Percentiles rank a stretch among this genome's conserved stretches.
Evolutionary conservation across 2,797 vertebrate genomes (phyloP).

Genomic region (Gastrophryne carolinensis): DNA sequence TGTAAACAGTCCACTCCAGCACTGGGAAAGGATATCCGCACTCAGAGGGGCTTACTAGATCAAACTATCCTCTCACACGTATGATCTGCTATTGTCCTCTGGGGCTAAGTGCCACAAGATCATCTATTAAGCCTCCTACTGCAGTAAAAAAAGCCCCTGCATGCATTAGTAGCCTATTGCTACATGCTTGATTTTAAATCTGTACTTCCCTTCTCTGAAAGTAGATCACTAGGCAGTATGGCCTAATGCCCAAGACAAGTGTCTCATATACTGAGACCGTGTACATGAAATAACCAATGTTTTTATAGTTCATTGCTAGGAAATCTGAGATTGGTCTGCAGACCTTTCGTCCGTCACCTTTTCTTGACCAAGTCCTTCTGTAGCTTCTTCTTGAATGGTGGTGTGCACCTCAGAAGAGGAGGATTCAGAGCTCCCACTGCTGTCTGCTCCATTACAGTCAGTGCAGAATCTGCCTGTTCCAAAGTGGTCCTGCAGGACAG

Average conservation of each 20-base stretch:
- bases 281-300: neutral
- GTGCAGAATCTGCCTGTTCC: slow-evolving; percentile 79
- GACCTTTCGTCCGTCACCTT: slow-evolving; percentile 68
- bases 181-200: neutral
- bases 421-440: slow-evolving; percentile 88
- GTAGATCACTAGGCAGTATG: neutral
- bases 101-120: slow-evolving; percentile 6
- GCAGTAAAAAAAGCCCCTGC: neutral
- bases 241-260: slow-evolving; percentile 5
- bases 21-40: slow-evolving; percentile 5
- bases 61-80: neutral
- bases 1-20: neutral
- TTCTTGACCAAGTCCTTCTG: slow-evolving; percentile 74
- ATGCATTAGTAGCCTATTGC: neutral
- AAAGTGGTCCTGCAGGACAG: slow-evolving; percentile 72
- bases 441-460: slow-evolving; percentile 85
- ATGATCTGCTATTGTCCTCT: slow-evolving; percentile 8
- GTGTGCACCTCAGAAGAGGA: slow-evolving; percentile 87
- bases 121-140: slow-evolving; percentile 9
- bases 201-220: slow-evolving; percentile 1
- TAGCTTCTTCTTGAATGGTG: slow-evolving; percentile 87
- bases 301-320: slow-evolving; percentile 60
- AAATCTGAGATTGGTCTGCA: slow-evolving; percentile 65
- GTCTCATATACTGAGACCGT: slow-evolving; percentile 12
- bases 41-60: neutral